Base-by-base conservation (phyloP, 1,140 invertebrate genomes). In the Matsumurasca onukii region DNA sequence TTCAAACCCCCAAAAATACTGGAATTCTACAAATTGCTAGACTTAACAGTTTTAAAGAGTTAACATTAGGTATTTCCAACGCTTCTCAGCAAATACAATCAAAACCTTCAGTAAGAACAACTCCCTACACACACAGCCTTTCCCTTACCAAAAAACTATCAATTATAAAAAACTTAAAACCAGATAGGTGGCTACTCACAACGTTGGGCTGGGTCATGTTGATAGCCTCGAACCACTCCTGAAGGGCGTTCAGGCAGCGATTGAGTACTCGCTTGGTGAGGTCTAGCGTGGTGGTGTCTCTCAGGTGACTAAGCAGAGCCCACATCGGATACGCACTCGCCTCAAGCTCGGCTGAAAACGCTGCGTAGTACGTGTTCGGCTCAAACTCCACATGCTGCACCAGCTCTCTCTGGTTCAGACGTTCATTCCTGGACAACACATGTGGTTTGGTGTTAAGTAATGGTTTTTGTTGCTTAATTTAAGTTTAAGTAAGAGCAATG, bases 261-360 rank as follows among this genome's bases (percentile, higher is more conserved):
- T 81, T 82, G 3, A 95, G 79, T 22, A 95, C 88, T 72, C 90
- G 85, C 57, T 86, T 85, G 31, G 92, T 92, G 5, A 93, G 82
- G 22, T 85, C 80, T 17, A 88, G 86, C 73, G 91, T 91, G 68
- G 85, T 85, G 0, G 85, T 82, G 73, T 90, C 89, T 67, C 86
- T 87, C 20, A 97, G 83, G 82, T 98, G 95, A 12, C 90, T 90
- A 29, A 98, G 88, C 30, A 98, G 83, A 2, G 94, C 93, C 95
- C 95, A 98, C 94, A 98, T 96, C 1, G 95, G 94, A 80, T 97
- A 96, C 1, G 95, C 94, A 75, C 93, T 94, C 9, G 95, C 95
- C 82, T 98, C 96, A 69, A 98, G 82, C 82, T 98, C 97, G 65
- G 95, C 95, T 66, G 93, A 95, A 82, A 98, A 98, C 0, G 96